Base-by-base conservation (phyloP, 1,140 invertebrate genomes). In the Hylaeus anthracinus region DNA sequence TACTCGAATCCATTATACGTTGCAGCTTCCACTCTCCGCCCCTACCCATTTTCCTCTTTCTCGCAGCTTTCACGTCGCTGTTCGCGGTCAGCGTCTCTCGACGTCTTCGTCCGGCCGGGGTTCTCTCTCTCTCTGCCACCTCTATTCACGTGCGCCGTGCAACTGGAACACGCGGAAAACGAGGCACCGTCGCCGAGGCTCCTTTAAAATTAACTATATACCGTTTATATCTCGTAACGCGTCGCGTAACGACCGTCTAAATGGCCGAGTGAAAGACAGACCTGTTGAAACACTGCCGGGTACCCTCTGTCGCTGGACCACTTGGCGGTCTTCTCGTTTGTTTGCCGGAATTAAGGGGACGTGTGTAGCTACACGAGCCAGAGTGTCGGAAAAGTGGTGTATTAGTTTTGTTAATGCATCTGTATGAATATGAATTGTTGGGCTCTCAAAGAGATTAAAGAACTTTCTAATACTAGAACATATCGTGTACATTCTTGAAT, bases 1-100 rank as follows among this genome's bases (percentile, higher is more conserved):
- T 84, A 88, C 81, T 86, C 71, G 86, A 88, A 88, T 88, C 79
- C 82, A 86, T 88, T 88, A 88, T 82, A 66, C 81, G 63, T 65
- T 61, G 14, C 2, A 58, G 48, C 53, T 58, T 55, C 58, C 53
- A 53, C 78, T 51, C 8, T 53, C 55, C 48, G 72, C 71, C 41
- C 48, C 81, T n/a, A 53, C 4, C 26, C 45, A 2, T 43, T 60
- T 79, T 14, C 37, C 70, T 14, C 55, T 64, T 60, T 37, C 39
- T 39, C 60, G 8, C 3, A 61, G 12, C 48, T 60, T 56, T 41
- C 8, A 14, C 45, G 45, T 26, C 26, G 14, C 45, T 43, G 2
- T 61, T 51, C 66, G 41, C 56, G 55, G 77, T 72, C 74, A 71
- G 51, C 48, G 67, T 51, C 51, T 63, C n/a, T 48, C 64, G n/a